Evolutionary conservation across 53 echinoderm and acorn worm species (phyloP).

Genomic region (Stichopus horrens): DNA sequence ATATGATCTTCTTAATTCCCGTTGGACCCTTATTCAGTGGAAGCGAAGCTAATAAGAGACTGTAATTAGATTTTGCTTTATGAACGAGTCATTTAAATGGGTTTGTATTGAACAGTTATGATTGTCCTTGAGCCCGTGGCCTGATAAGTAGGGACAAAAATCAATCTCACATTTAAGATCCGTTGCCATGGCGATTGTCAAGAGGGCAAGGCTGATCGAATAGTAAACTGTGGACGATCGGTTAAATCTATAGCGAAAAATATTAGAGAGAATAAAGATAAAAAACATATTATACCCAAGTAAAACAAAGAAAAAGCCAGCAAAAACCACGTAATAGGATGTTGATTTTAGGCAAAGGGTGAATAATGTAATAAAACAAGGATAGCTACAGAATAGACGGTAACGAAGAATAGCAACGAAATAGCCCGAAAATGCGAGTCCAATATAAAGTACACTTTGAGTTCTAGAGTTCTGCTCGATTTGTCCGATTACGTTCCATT

Average conservation of each 20-base stretch:
- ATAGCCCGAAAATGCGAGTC: neutral
- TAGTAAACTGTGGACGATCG: neutral
- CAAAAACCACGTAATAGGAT: no score
- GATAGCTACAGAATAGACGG: no score
- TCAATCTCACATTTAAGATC: slow-evolving; percentile 36
- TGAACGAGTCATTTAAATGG: slow-evolving; percentile 13
- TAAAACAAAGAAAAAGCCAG: no score
- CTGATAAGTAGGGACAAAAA: neutral
- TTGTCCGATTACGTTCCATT: neutral
- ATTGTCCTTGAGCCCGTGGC: slow-evolving; percentile 34
- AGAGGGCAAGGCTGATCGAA: neutral
- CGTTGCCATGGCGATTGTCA: slow-evolving; percentile 20
- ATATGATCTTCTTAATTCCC: no score
- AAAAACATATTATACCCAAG: no score
- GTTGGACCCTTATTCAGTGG: neutral
- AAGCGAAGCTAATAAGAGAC: neutral
- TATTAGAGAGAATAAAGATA: no score
- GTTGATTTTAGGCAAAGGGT: no score
- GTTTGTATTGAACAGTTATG: slow-evolving; percentile 35
- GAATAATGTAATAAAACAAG: no score
- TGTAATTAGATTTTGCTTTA: slow-evolving; percentile 28
- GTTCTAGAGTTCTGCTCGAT: neutral
- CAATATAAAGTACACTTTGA: neutral
- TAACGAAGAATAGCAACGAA: neutral
- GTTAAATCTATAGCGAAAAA: neutral